A percentile compares a stretch with the other conserved stretches of the same genome.
Conservation (phyloP, 2,888 invertebrate species). For the Sphaerophoria rueppellii region DNA sequence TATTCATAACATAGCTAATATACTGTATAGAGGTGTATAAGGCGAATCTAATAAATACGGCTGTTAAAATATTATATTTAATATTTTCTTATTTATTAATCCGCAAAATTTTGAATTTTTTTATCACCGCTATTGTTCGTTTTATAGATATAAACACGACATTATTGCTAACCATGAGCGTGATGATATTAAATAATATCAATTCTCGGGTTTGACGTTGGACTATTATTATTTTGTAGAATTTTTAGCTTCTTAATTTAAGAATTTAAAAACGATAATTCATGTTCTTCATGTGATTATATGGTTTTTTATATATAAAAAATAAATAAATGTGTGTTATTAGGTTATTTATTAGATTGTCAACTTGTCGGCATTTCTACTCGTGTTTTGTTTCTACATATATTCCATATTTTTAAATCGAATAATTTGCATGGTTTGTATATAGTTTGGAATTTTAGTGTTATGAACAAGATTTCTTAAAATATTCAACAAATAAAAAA, state of each 20-base stretch:
- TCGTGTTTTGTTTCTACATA: neutral
- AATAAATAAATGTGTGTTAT: conserved; percentile 11
- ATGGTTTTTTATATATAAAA: neutral
- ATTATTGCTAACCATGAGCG: too few relatives aligned
- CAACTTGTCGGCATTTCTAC: conserved; percentile 7
- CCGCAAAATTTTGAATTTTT: too few relatives aligned
- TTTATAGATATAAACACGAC: too few relatives aligned
- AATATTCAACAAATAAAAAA: conserved; percentile 21
- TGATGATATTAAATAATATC: neutral
- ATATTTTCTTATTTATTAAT: too few relatives aligned
- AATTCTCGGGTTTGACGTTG: conserved; percentile 1
- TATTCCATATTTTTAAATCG: neutral
- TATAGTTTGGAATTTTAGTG: neutral
- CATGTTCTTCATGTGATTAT: conserved; percentile 2
- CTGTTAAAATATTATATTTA: too few relatives aligned
- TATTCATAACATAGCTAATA: too few relatives aligned
- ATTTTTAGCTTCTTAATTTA: conserved; percentile 4
- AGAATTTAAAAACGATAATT: conserved; percentile 14
- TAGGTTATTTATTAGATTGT: conserved; percentile 11
- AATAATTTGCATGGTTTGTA: neutral
- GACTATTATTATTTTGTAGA: neutral
- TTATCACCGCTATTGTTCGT: too few relatives aligned
- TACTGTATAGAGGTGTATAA: too few relatives aligned
- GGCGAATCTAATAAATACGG: too few relatives aligned
- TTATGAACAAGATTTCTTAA: neutral